Base-by-base conservation (phyloP, 2,113 vertebrate species). In the Loxodonta africana region DNA sequence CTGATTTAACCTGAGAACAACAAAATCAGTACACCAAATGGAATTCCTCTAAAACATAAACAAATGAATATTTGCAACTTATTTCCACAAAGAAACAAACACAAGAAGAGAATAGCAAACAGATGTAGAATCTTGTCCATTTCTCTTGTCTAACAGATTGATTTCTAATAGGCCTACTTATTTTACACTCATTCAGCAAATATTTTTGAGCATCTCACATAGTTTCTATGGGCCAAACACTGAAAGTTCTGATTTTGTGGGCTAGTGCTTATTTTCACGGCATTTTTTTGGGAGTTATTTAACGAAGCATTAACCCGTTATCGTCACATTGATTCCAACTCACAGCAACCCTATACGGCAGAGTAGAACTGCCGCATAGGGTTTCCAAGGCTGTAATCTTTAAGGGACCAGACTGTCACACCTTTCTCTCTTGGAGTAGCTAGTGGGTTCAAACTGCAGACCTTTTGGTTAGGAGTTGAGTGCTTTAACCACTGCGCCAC, bases 1-100 rank as follows among this genome's bases (percentile, higher is more conserved):
- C 41, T 0, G 18, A 97, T 78, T 93, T 76, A 93, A 53, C 71
- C 30, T 44, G 83, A 90, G 94, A 97, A 83, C 67, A 77, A 73
- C 0, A 82, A 57, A 81, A 87, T 89, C n/a, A 51, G 78, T 65
- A 37, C 33, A 71, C 65, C 41, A 51, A 28, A 63, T 0, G 76
- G 28, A 71, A 63, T 53, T 33, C 46, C 74, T 77, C 33, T 26
- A 80, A 96, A 86, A 90, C 8, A 60, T 30, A 86, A 77, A 94
- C 57, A 60, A 65, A 30, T 48, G 44, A 63, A 1, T 86, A 37
- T 8, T 25, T 74, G 46, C 25, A 21, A 33, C 53, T 92, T 30
- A 30, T 60, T 15, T 11, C 53, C n/a, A 48, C 46, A 85, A 73
- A 60, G 33, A 83, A 78, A 41, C n/a, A 74, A n/a, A 80, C 67